A percentile compares a stretch with the other conserved stretches of the same genome.
phyloP scores from a whole-genome alignment of 2,888 invertebrate species.

The Falcaria lacertinaria region DNA sequence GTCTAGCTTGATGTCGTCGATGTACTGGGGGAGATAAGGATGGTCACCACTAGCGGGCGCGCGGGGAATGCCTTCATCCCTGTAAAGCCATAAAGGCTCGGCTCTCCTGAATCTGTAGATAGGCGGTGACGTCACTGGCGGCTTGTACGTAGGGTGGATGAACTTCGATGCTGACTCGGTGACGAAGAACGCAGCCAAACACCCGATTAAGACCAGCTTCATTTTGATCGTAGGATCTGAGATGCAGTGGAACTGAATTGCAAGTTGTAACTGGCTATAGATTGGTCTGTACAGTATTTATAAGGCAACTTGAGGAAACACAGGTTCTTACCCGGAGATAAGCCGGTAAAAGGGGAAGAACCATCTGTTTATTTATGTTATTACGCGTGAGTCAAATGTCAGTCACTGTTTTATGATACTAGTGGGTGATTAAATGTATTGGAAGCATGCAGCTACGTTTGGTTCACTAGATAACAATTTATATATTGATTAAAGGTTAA shows the following conservation, averaged over 20 bases:
- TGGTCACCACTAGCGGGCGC: neutral
- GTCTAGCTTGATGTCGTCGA: constrained; percentile 1
- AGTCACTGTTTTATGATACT: neutral
- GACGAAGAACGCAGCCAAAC: neutral
- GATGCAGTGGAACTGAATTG: neutral
- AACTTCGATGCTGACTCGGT: neutral
- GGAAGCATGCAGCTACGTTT: too few species aligned
- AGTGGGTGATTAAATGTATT: too few species aligned
- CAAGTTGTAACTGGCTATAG: neutral
- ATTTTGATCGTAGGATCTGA: neutral
- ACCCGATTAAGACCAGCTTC: neutral
- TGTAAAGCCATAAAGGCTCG: neutral
- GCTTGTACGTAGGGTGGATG: neutral
- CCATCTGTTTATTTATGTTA: neutral
- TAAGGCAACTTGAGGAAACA: neutral
- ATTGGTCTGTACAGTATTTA: neutral
- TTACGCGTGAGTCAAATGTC: neutral
- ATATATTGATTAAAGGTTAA: too few species aligned
- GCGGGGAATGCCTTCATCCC: neutral
- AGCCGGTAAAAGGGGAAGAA: neutral
- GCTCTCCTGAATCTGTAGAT: neutral
- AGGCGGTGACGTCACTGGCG: neutral
- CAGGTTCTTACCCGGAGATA: constrained; percentile 2
- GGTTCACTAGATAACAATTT: too few species aligned
- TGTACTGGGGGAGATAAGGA: neutral